phyloP scores from a whole-genome alignment of 2,888 invertebrate genomes.

The Cephus runcator region DNA sequence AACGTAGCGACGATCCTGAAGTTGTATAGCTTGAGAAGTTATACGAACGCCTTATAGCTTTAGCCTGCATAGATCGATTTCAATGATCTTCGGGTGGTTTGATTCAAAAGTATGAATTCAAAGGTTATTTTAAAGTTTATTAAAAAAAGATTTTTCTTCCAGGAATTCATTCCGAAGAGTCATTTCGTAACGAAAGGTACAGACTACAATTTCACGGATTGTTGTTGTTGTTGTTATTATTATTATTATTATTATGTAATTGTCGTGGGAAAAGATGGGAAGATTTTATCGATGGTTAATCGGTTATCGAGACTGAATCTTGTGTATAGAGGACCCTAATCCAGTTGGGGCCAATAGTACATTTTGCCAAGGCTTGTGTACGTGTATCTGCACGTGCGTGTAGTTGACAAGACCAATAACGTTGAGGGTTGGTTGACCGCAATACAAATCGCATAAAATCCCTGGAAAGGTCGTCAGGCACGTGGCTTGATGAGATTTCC shows the following conservation, averaged over 20 bases:
- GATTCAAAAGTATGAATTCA: too few relatives aligned
- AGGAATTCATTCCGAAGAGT: background rate
- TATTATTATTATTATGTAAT: conserved; percentile 16
- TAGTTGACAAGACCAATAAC: conserved; percentile 53
- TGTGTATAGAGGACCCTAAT: conserved; percentile 45
- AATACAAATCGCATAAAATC: conserved; percentile 50
- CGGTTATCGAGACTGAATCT: conserved; percentile 44
- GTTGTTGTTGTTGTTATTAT: too few relatives aligned
- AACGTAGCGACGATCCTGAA: too few relatives aligned
- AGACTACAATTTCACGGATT: background rate
- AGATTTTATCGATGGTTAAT: conserved; percentile 51
- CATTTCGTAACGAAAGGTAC: background rate
- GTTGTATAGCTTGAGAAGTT: too few relatives aligned
- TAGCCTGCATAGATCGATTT: too few relatives aligned
- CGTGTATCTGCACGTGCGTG: conserved; percentile 28
- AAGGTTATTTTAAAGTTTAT: too few relatives aligned
- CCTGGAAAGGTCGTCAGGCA: conserved; percentile 8
- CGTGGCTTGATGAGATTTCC: background rate
- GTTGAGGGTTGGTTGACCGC: conserved; percentile 43
- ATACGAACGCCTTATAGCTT: too few relatives aligned
- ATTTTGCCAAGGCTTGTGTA: conserved; percentile 31
- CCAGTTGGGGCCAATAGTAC: conserved; percentile 47
- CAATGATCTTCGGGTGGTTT: too few relatives aligned
- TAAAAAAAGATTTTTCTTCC: background rate
- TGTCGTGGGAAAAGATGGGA: conserved; percentile 20